Conservation (phyloP, 2,113 vertebrate genomes). For the Pao palembangensis region DNA sequence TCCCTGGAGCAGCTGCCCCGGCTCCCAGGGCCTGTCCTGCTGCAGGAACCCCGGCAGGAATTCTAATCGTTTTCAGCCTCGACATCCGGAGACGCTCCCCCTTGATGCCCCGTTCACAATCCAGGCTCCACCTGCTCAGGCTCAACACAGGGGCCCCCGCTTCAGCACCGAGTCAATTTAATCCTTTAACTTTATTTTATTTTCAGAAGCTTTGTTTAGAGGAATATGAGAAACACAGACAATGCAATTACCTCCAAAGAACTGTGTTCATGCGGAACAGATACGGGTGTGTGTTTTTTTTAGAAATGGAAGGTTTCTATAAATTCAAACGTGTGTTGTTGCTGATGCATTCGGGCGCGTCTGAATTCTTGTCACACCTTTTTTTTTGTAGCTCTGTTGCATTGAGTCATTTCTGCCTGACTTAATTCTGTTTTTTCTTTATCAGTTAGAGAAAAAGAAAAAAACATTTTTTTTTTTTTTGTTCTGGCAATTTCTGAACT, state of each 20-base stretch:
- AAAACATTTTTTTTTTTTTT: slow-evolving; percentile 62
- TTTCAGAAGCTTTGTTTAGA: slow-evolving; percentile 52
- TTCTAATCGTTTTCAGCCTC: slow-evolving; percentile 64
- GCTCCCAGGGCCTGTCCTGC: slow-evolving; percentile 62
- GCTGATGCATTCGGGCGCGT: slow-evolving; percentile 59
- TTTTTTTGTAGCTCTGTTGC: slow-evolving; percentile 61
- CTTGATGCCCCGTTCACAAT: slow-evolving; percentile 47
- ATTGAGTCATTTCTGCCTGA: slow-evolving; percentile 75
- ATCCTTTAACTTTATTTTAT: slow-evolving; percentile 53
- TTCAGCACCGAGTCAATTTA: slow-evolving; percentile 45
- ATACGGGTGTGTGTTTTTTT: slow-evolving; percentile 26
- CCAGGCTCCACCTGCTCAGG: slow-evolving; percentile 62
- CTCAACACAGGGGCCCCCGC: slow-evolving; percentile 23
- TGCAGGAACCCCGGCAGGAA: slow-evolving; percentile 66
- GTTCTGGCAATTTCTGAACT: slow-evolving; percentile 76
- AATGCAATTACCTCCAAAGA: slow-evolving; percentile 66
- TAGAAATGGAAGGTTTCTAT: slow-evolving; percentile 49
- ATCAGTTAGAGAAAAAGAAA: slow-evolving; percentile 62
- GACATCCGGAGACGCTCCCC: slow-evolving; percentile 56
- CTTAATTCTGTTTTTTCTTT: slow-evolving; percentile 64
- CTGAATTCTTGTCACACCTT: slow-evolving; percentile 44
- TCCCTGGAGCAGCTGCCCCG: slow-evolving; percentile 67
- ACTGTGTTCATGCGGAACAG: slow-evolving; percentile 60
- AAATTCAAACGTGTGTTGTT: slow-evolving; percentile 56
- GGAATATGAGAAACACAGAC: slow-evolving; percentile 60